Evolutionary conservation across 2,888 invertebrate species (phyloP), one percentile per base, ranked within the genome.

Genomic region (Keiferia lycopersicella): DNA sequence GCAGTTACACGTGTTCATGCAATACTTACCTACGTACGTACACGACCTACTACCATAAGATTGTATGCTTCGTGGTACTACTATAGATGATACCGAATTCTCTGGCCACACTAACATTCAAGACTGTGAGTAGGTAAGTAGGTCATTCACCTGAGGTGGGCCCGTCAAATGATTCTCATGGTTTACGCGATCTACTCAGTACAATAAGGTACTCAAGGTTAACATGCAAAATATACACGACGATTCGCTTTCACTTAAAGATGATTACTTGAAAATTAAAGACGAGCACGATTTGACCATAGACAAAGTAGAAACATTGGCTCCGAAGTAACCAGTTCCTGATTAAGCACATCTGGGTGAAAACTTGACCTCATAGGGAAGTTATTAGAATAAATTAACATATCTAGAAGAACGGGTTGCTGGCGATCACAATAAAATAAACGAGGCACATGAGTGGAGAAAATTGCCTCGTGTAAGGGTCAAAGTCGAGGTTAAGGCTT

Each of bases 81-180:
- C n/a, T 41, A 41, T 18, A 18, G 48, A 48, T 2, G 48, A 48
- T 26, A 22, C 3, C 53, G 26, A 14, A n/a, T 16, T 62, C 26
- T 56, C 14, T 63, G 39, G 38, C 41, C 59, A 10, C 45, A 41
- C 20, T 45, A 18, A 48, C 51, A 63, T 61, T 50, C 58, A 58
- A 56, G 41, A 38, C 63, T 39, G 51, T 56, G 58, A 62, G 53
- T 66, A 62, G 60, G 62, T 57, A 66, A 66, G 62, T 66, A 34
- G 64, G 66, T 64, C 64, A 30, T 61, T 66, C 45, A 64, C 62
- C 61, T 38, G 20, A 26, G 16, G 20, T 20, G 51, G 22, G 34
- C 12, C 16, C 16, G 58, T 22, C 22, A 48, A 58, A 51, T 51
- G 30, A 26, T 62, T 65, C 50, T 41, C 50, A 30, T 50, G 39